Evolutionary conservation across 1,140 invertebrate genomes (phyloP), one percentile per base, ranked within the genome.

Genomic region (Sarcophaga peregrina): DNA sequence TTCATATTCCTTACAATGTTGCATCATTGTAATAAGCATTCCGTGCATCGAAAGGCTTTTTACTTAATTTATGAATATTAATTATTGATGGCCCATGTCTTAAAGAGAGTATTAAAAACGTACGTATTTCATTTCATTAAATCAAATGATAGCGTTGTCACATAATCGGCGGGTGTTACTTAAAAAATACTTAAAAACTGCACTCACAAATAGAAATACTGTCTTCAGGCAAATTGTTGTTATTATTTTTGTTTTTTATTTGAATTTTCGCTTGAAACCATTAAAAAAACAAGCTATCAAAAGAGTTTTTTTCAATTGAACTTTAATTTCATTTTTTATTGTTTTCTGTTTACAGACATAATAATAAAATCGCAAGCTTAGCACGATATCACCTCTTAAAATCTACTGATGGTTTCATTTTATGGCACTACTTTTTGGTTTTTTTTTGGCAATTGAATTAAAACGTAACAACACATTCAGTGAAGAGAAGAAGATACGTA

Each of bases 361-460:
- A 17, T 78, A 50, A 78, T 52, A 47, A 25, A 78, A 47, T 78
- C 75, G 47, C 75, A 78, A 20, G 75, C 75, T 50, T 20, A 50
- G 4, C 75, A 78, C 48, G 75, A 52, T 78, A 78, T 78, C 75
- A 78, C 17, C 74, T 20, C 62, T 25, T 68, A 68, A 68, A 20
- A 68, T 68, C 62, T 68, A 20, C 20, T 68, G 62, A 68, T 68
- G 5, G 62, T 20, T 68, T 68, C 62, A n/a, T 68, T 58, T 58
- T 58, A 58, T 58, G 54, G 15, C 54, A 58, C 25, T 37, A 37
- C 54, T 68, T 68, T 68, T 68, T 62, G 13, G 5, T 68, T 7
- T 68, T 20, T 10, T 52, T 10, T 10, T 52, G 13, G 1, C 8
- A 52, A 52, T 52, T 20, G 17, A 25, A 20, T 68, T 68, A 20